Conservation (phyloP, 1,140 invertebrate genomes). For the Drosophila pallidifrons region DNA sequence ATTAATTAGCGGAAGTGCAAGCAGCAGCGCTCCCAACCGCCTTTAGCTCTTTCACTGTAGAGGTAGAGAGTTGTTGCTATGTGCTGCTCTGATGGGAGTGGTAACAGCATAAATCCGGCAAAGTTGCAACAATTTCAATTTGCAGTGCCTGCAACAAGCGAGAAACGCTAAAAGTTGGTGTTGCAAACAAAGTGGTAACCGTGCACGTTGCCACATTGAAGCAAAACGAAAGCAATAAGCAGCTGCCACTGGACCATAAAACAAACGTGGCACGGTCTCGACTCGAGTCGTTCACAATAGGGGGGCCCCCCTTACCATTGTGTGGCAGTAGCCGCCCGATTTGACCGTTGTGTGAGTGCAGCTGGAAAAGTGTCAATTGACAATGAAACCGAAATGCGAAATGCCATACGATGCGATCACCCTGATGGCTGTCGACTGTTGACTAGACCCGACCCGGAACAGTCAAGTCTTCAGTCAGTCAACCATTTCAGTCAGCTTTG, state of each 20-base stretch:
- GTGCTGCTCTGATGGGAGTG: not conserved
- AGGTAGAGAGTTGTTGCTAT: not conserved
- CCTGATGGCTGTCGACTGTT: constrained; percentile 5
- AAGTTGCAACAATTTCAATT: constrained; percentile 56
- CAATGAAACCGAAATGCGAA: constrained; percentile 56
- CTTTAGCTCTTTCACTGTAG: not conserved
- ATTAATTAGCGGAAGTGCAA: constrained; percentile 55
- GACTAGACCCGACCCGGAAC: too few relatives aligned
- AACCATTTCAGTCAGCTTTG: constrained; percentile 7
- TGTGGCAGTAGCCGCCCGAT: constrained; percentile 4
- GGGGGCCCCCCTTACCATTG: not conserved
- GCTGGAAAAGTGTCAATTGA: constrained; percentile 61
- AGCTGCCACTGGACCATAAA: constrained; percentile 52
- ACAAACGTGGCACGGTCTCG: constrained; percentile 29
- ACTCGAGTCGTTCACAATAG: not conserved
- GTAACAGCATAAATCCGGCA: constrained; percentile 20
- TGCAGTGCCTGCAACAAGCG: constrained; percentile 35
- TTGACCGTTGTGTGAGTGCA: constrained; percentile 33
- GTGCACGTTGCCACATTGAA: constrained; percentile 53
- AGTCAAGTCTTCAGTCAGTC: constrained; percentile 15
- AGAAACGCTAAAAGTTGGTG: constrained; percentile 30
- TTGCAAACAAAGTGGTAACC: constrained; percentile 52
- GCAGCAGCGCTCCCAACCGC: not conserved
- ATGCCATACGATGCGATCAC: constrained; percentile 22
- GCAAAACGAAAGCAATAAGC: constrained; percentile 58